Evolutionary conservation across 2,113 vertebrate genomes (phyloP).

Genomic region (Perca schrenkii): DNA sequence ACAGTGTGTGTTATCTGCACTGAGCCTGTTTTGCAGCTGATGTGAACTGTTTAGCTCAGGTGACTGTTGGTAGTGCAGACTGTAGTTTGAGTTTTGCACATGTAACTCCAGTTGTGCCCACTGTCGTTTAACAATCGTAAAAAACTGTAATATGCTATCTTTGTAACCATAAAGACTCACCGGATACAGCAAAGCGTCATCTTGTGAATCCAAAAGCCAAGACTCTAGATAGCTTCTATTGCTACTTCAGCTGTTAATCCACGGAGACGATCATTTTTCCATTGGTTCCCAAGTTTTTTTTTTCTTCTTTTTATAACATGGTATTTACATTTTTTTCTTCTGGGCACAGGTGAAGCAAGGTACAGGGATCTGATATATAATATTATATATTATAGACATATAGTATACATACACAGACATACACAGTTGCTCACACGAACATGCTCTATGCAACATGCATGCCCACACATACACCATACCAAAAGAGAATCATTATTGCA

Average conservation of each 20-base stretch:
- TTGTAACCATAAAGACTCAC: background rate
- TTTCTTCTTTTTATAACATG: background rate
- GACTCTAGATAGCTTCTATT: background rate
- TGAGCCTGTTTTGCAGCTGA: no score
- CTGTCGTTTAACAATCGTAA: no score
- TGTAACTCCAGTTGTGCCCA: no score
- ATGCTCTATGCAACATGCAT: background rate
- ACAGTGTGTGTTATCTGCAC: no score
- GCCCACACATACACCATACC: background rate
- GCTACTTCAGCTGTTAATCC: background rate
- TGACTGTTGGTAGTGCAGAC: no score
- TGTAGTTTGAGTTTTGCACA: no score
- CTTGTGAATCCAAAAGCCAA: background rate
- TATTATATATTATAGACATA: no score
- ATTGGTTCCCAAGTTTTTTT: background rate
- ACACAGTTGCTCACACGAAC: slow-evolving; percentile 9
- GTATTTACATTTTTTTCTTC: background rate
- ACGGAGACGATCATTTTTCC: background rate
- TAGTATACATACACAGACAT: background rate
- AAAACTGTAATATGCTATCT: background rate
- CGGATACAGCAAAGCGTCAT: background rate
- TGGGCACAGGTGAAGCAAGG: background rate
- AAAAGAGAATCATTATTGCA: slow-evolving; percentile 1
- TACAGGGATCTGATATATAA: slow-evolving; percentile 3
- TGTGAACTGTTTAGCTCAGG: no score